Percentiles rank a stretch among this genome's conserved stretches.
Conservation (phyloP, 2,888 invertebrate species). For the Lydus trimaculatus region DNA sequence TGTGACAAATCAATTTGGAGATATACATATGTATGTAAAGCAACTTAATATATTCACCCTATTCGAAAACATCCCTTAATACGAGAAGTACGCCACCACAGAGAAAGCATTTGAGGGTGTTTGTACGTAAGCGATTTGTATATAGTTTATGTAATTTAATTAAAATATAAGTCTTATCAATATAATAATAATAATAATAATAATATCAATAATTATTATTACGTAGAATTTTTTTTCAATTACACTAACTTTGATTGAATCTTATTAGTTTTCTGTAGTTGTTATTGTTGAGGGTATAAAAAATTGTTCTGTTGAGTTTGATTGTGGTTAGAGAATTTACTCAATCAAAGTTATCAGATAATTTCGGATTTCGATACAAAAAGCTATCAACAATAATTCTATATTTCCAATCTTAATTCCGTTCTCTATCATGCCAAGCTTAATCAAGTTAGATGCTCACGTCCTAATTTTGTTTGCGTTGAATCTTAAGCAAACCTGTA, state of each 20-base stretch:
- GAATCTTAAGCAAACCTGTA: too few species aligned
- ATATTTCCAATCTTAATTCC: too few species aligned
- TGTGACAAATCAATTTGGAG: constrained; percentile 64
- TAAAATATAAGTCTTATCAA: constrained; percentile 16
- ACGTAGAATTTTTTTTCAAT: not conserved
- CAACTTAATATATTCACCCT: constrained; percentile 59
- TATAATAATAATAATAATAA: constrained; percentile 9
- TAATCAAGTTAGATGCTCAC: too few species aligned
- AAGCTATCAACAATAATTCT: too few species aligned
- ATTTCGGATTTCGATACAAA: not conserved
- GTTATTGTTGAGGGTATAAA: too few species aligned
- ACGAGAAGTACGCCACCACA: constrained; percentile 49
- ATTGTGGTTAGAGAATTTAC: not conserved
- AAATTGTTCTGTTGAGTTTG: not conserved
- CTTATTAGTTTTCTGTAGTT: too few species aligned
- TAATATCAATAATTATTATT: too few species aligned
- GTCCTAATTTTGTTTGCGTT: too few species aligned
- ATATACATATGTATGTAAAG: constrained; percentile 61
- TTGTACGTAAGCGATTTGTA: constrained; percentile 24
- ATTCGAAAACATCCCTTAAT: constrained; percentile 53
- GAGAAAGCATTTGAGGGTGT: constrained; percentile 36
- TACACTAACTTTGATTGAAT: not conserved
- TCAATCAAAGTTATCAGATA: not conserved
- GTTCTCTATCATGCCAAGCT: too few species aligned
- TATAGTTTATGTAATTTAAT: constrained; percentile 26